Evolutionary conservation across 2,797 vertebrate species (phyloP), one percentile per base, ranked within the genome.

Genomic region (Lepidocolaptes lacrymiger): DNA sequence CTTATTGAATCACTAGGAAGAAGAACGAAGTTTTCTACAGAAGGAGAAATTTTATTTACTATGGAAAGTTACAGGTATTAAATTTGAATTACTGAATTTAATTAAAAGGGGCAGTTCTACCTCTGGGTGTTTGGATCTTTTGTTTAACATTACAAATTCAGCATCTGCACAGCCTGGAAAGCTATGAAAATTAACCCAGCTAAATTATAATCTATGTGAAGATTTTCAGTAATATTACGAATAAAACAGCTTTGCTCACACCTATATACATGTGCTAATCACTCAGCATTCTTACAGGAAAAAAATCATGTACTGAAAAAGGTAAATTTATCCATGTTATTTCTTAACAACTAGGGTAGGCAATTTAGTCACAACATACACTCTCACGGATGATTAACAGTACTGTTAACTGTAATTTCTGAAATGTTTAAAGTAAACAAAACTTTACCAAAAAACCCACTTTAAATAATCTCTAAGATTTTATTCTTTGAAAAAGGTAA

Each of bases 401-500:
- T 13, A 83, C 27, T 36, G 16, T 51, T 61, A 88, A 72, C 11
- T 73, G 13, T 54, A 69, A 91, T 52, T 67, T 66, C 59, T 83
- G 28, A 64, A 72, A 6, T 7, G 28, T 41, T 59, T 59, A 30
- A 63, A 75, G 7, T 34, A 54, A 90, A 85, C 10, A 76, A 88
- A 67, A 8, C 3, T 39, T 78, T 3, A 54, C 1, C 2, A 63
- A 71, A 64, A 34, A 49, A 3, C 0, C 10, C 15, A 43, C 8
- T 76, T 82, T 3, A 75, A 87, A 26, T 44, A 58, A 66, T 10
- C 13, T 67, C 30, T 51, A 85, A 30, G 6, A 72, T 2, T 58
- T 66, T 16, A 58, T 41, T 21, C 18, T 39, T 52, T 12, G 74
- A 46, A 79, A 72, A 49, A 39, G 17, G 3, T n/a, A 71, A 64